phyloP scores from a whole-genome alignment of 2,888 invertebrate species.

The Rotaria macrura region DNA sequence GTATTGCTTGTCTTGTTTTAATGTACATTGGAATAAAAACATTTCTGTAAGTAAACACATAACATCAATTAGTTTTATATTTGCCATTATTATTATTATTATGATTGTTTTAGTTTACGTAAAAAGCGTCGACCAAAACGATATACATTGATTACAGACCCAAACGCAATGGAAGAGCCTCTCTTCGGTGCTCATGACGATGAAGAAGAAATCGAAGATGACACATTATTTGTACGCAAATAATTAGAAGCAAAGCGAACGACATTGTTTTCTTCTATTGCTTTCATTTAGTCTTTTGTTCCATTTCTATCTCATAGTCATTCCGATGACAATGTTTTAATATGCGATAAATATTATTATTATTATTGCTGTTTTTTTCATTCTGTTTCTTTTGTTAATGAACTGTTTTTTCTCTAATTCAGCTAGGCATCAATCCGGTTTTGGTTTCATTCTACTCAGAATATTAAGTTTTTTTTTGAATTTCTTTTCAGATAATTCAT shows the following conservation, averaged over 20 bases:
- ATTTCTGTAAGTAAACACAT: not conserved
- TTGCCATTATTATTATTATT: too few relatives aligned
- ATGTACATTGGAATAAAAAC: not conserved
- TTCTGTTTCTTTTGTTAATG: not conserved
- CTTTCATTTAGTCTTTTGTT: not conserved
- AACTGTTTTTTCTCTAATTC: not conserved
- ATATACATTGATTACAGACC: not conserved
- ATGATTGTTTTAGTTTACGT: not conserved
- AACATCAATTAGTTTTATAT: too few relatives aligned
- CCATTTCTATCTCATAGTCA: not conserved
- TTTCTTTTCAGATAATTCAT: not conserved
- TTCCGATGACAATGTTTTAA: not conserved
- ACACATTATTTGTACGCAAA: not conserved
- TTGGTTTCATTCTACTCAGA: not conserved
- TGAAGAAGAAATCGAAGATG: not conserved
- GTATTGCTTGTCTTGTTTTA: not conserved
- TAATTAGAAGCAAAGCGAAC: not conserved
- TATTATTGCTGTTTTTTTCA: not conserved
- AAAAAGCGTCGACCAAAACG: slow-evolving; percentile 16
- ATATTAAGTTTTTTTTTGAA: not conserved
- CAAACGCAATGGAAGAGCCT: not conserved
- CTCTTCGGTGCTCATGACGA: not conserved
- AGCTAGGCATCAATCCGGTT: not conserved
- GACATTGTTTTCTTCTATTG: not conserved
- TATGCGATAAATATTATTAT: not conserved